Base-by-base conservation (phyloP, 2,113 vertebrate species). In the Lagopus muta region DNA sequence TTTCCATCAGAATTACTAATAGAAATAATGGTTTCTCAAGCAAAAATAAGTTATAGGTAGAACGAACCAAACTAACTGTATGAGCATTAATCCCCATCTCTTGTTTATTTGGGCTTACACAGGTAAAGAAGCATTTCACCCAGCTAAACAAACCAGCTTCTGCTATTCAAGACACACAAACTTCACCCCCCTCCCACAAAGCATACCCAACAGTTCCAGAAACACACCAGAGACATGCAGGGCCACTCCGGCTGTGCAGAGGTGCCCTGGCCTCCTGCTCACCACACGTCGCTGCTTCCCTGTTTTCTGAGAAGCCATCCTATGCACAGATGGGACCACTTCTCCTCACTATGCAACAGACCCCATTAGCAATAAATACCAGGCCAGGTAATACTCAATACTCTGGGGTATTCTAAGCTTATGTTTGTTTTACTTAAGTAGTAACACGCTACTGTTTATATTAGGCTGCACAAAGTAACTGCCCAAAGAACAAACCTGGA, bases 121-220 rank as follows among this genome's bases (percentile, higher is more conserved):
- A 57, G 28, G 21, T 58, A 50, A 1, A 2, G 30, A 21, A 75
- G 20, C 32, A 38, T 71, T 36, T 54, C 25, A 4, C 47, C 28
- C 30, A 55, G 54, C 28, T 32, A 32, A 18, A 32, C 55, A 73
- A 50, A 61, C 47, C 38, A 48, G 6, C 34, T 22, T 71, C 40
- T 42, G 48, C 64, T 48, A 54, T 42, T 36, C 20, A 42, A 57
- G 30, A 43, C 9, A 50, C 28, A 11, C 2, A 65, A 34, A 34
- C 22, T 76, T 40, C 2, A 2, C 27, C 47, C 48, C 22, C 18
- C 28, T 11, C 65, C 4, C 8, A 6, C 3, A 58, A 24, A 69
- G 0, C 3, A 2, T 12, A 11, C 48, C 20, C 8, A 50, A 4
- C 2, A 2, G 21, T 47, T 88, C 43, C 70, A 73, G 25, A n/a